Conservation (phyloP, 2,797 vertebrate species). For the Cossypha polioptera region DNA sequence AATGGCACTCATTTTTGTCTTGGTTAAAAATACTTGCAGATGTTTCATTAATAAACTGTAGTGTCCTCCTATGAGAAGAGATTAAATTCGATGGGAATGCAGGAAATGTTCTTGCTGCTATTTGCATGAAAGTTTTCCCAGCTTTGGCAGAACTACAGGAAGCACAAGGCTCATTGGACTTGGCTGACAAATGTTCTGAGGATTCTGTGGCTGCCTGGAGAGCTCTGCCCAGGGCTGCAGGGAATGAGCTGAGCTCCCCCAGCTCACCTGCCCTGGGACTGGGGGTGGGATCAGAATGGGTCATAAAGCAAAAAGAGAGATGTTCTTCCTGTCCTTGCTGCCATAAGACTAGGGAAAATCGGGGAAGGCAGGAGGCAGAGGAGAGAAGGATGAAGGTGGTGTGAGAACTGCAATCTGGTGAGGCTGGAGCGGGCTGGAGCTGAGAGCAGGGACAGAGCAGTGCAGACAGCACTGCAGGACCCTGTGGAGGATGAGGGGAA, state of each 20-base stretch:
- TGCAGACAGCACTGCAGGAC: background rate
- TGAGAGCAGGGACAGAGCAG: background rate
- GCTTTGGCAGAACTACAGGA: background rate
- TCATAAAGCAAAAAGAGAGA: background rate
- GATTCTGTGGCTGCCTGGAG: background rate
- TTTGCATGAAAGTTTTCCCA: constrained; percentile 12
- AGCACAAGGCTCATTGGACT: background rate
- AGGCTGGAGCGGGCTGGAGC: background rate
- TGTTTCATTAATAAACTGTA: constrained; percentile 42
- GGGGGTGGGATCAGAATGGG: background rate
- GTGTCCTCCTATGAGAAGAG: background rate
- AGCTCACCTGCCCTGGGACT: background rate
- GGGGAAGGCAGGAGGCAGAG: background rate
- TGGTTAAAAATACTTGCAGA: constrained; percentile 48
- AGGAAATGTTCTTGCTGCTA: constrained; percentile 31
- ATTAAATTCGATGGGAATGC: constrained; percentile 15
- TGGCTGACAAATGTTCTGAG: background rate
- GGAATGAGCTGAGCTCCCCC: background rate
- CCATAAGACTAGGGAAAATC: background rate
- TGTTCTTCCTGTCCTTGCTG: background rate
- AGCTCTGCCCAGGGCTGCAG: background rate
- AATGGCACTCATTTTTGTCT: constrained; percentile 26
- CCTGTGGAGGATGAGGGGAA: no score
- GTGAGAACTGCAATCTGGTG: background rate
- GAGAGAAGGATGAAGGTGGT: background rate